These are phyloP conservation scores for Anser cygnoides DNA, from an alignment of 2,113 vertebrate genomes.

Conservation along the genomic window DNA sequence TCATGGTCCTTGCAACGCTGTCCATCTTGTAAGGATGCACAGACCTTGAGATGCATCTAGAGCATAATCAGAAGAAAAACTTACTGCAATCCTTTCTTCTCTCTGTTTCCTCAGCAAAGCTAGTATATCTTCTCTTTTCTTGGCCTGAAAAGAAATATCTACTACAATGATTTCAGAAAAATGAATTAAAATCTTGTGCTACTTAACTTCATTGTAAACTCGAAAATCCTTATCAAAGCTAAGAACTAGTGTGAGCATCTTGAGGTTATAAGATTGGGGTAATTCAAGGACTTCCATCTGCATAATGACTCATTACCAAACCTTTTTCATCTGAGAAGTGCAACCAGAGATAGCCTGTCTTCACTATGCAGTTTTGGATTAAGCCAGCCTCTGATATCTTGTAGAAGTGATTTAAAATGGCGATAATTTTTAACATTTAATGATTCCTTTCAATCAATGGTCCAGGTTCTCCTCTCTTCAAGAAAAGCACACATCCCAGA, in stretches of 20 bases:
- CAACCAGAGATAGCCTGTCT: neutral
- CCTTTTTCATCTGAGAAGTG: neutral
- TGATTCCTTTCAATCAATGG: neutral
- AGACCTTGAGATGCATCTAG: neutral
- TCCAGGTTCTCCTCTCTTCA: neutral
- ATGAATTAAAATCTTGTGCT: too few species aligned
- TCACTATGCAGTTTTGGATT: neutral
- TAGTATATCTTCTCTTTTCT: slow-evolving; percentile 77
- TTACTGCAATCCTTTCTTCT: slow-evolving; percentile 77
- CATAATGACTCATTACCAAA: neutral
- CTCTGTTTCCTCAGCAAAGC: slow-evolving; percentile 77
- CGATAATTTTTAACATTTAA: neutral
- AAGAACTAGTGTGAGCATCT: neutral
- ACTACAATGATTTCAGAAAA: neutral
- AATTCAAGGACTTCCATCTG: neutral
- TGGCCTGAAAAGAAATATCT: slow-evolving; percentile 64
- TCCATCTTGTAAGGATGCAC: rapidly evolving
- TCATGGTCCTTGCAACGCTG: neutral
- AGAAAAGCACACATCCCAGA: neutral
- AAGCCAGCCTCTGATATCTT: neutral
- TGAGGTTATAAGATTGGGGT: neutral
- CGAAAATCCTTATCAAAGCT: neutral
- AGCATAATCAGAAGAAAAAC: neutral
- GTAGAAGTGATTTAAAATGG: neutral
- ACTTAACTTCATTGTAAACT: neutral